Base-by-base conservation (phyloP, 1,140 invertebrate genomes). In the Dendroctonus ponderosae region DNA sequence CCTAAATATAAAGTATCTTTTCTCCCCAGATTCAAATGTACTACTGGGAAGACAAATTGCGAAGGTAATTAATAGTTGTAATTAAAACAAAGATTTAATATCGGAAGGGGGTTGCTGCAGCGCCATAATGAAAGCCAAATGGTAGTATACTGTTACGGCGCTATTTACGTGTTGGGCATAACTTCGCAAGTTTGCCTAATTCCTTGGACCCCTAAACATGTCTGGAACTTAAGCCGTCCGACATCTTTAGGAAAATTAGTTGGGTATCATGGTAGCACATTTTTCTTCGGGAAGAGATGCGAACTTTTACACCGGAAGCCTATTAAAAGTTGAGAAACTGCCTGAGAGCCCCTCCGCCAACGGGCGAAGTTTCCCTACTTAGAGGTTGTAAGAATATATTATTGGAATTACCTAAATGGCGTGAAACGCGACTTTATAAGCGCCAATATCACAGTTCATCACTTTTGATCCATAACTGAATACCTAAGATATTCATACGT, bases 161-260 rank as follows among this genome's bases (percentile, higher is more conserved):
- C 70, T 75, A 76, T 77, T 78, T 78, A 78, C 77, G 77, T 78
- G 77, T 77, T 77, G 74, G 68, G 77, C 77, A 78, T 78, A 78
- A 78, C 75, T 78, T 78, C 71, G 66, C 75, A 78, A 78, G 71
- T 78, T 78, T 75, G 71, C 70, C 75, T 78, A 78, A 78, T 74
- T 75, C 67, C 69, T 60, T 49, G 15, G 67, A 74, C 70, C n/a
- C 70, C 70, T 78, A 78, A 78, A 78, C 69, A 77, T 78, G 76
- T 76, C 76, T 71, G 59, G 64, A 65, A 72, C 67, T 76, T 76
- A 77, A 77, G 74, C 75, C 75, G 59, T 66, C 68, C 71, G 70
- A 70, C 75, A 74, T 75, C 73, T 75, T 74, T 67, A 65, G 67
- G 65, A 67, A 78, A 78, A 78, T 78, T 78, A 75, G 73, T 71